These are phyloP conservation scores for Scelioninae gen. 1 DNA, from an alignment of 2,888 invertebrate species.

Conservation along the genomic window DNA sequence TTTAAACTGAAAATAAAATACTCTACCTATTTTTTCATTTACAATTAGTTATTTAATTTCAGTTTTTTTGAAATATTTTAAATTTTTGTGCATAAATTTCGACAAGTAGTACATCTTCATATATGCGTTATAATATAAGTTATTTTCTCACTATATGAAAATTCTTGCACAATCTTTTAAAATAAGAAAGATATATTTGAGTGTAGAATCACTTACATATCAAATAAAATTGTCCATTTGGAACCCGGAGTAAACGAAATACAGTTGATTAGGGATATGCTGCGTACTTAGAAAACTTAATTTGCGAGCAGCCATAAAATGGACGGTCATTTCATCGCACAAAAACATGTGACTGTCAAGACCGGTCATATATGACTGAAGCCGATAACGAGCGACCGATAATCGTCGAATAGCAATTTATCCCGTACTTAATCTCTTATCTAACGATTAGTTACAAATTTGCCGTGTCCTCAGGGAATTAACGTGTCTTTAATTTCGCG, in stretches of 20 bases:
- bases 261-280: constrained; percentile 29
- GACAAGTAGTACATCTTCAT: not conserved
- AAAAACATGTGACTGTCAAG: constrained; percentile 36
- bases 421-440: constrained; percentile 42
- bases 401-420: constrained; percentile 8
- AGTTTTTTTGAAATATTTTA: too few relatives aligned
- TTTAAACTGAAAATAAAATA: too few relatives aligned
- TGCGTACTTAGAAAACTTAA: constrained; percentile 44
- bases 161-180: too few relatives aligned
- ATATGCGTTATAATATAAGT: too few relatives aligned
- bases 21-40: too few relatives aligned
- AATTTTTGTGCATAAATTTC: not conserved
- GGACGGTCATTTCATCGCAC: constrained; percentile 43
- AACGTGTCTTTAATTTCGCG: constrained; percentile 18
- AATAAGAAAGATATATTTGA: too few relatives aligned
- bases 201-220: too few relatives aligned
- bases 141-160: too few relatives aligned
- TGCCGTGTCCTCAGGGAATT: constrained; percentile 7
- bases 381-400: constrained; percentile 41
- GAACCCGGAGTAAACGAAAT: constrained; percentile 20
- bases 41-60: too few relatives aligned
- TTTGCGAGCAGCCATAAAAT: constrained; percentile 48
- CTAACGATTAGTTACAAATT: constrained; percentile 22
- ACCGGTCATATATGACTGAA: constrained; percentile 33
- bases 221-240: too few relatives aligned